Percentiles rank a stretch among this genome's conserved stretches.
Conservation (phyloP, 2,113 vertebrate genomes). For the Ciconia boyciana region DNA sequence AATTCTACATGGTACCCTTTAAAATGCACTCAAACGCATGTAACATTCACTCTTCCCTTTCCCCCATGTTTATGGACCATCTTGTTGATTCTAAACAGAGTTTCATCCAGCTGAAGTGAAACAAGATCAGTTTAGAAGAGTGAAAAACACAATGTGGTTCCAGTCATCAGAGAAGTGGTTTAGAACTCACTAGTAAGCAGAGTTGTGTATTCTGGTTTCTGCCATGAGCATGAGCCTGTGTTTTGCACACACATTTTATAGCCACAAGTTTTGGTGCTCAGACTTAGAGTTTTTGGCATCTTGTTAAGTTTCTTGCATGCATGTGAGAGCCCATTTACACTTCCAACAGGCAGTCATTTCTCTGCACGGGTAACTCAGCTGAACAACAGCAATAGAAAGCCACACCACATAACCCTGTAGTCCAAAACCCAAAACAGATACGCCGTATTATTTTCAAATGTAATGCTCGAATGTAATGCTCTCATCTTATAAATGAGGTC, state of each 20-base stretch:
- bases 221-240: not conserved
- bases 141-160: not conserved
- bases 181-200: not conserved
- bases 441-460: not conserved
- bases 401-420: not conserved
- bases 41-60: constrained; percentile 25
- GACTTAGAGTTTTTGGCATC: not conserved
- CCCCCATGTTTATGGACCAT: not conserved
- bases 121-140: not conserved
- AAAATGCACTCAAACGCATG: constrained; percentile 50
- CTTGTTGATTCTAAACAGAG: constrained; percentile 2
- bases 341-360: not conserved
- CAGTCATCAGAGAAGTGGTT: not conserved
- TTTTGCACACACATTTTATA: not conserved
- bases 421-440: not conserved
- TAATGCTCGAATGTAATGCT: not conserved
- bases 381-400: not conserved
- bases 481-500: not conserved
- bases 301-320: not conserved
- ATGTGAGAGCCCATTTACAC: not conserved
- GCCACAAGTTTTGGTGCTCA: not conserved
- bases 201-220: not conserved
- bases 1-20: constrained; percentile 50
- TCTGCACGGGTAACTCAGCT: not conserved
- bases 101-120: not conserved